Percentiles rank a stretch among this genome's conserved stretches.
phyloP scores from a whole-genome alignment of 2,797 vertebrate species.

The Ctenosaura bakeri region DNA sequence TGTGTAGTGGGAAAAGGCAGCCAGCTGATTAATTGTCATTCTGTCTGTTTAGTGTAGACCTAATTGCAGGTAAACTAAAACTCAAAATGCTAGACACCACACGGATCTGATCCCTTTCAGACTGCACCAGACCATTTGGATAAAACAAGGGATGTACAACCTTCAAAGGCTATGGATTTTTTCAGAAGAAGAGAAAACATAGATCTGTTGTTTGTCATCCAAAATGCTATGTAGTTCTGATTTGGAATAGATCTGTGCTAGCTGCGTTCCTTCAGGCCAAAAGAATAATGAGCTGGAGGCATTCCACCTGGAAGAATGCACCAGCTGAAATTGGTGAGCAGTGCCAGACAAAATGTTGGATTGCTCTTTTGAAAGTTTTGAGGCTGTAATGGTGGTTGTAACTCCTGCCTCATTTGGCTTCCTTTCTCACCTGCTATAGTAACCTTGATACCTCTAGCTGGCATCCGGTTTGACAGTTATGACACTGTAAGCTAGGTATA shows the following conservation, averaged over 20 bases:
- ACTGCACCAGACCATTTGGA: conserved; percentile 12
- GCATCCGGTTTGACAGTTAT: too few species aligned
- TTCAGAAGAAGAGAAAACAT: not conserved
- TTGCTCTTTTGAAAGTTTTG: not conserved
- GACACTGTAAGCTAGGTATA: too few species aligned
- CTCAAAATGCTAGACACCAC: not conserved
- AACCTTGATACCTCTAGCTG: not conserved
- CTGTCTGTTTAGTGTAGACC: not conserved
- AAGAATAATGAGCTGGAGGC: not conserved
- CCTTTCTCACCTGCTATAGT: not conserved
- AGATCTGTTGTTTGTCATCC: not conserved
- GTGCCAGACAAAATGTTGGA: not conserved
- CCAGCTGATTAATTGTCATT: not conserved
- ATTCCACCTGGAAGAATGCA: not conserved
- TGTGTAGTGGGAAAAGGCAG: not conserved
- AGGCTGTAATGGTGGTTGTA: not conserved
- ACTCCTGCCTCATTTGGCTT: not conserved
- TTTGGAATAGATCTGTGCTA: not conserved
- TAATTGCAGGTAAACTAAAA: conserved; percentile 1
- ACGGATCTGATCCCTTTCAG: conserved; percentile 14
- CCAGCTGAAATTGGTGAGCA: not conserved
- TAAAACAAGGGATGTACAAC: not conserved
- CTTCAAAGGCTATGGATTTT: not conserved
- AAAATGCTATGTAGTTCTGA: not conserved
- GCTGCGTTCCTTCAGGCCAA: not conserved